Base-by-base conservation (phyloP, 1,140 invertebrate species). In the Bombus fervidus region DNA sequence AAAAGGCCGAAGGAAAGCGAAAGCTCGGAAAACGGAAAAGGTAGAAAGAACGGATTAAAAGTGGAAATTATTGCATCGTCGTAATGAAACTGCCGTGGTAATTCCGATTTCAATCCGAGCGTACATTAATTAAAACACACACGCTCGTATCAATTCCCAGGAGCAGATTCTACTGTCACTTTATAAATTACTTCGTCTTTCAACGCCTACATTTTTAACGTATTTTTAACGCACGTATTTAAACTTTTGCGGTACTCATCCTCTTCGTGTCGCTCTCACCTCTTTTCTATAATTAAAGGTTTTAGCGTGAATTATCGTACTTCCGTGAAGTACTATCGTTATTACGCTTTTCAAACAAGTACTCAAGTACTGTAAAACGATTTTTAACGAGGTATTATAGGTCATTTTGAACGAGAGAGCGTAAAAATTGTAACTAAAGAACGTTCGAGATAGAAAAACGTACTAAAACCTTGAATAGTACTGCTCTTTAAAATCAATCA, bases 1-100 rank as follows among this genome's bases (percentile, higher is more conserved):
- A 81, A 68, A 73, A 37, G 74, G 12, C 31, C 0, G 15, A 22
- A 31, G 15, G 28, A 83, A 47, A 71, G 75, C 43, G 75, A 79
- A 66, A 62, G 37, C 6, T 37, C 9, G 53, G 37, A 25, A 37
- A 84, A 71, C 73, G 74, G 47, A 10, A n/a, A 80, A 37, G 41
- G 34, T 31, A n/a, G 25, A 37, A 47, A 39, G 71, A 41, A 64
- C 62, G 71, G 53, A 34, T 62, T 43, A 34, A 73, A 41, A 43
- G 37, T 59, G 39, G 37, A 62, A 22, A 43, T 64, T 74, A 82
- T 34, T 47, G 53, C 39, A 74, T n/a, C 13, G n/a, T 13, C 39
- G 37, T 64, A 82, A 74, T 39, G 68, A 72, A 12, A 81, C 47
- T 43, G 34, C 41, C 74, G 5, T 37, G 8, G 28, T 59, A n/a